phyloP scores from a whole-genome alignment of 2,113 vertebrate species.

The Limnothrissa miodon region DNA sequence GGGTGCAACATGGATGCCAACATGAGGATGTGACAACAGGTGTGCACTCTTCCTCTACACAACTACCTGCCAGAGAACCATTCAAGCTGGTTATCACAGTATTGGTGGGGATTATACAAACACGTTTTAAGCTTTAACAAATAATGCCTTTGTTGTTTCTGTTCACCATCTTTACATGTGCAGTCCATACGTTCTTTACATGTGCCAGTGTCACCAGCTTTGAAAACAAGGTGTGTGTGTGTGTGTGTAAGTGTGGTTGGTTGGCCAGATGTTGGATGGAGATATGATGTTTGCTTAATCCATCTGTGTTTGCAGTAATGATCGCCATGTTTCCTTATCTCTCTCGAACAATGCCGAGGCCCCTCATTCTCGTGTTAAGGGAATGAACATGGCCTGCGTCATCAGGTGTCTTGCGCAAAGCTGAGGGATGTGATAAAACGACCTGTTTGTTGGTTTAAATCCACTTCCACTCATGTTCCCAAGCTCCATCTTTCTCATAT shows the following conservation, averaged over 20 bases:
- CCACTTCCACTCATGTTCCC: neutral
- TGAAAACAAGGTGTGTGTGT: conserved; percentile 18
- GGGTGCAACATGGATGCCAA: too few species aligned
- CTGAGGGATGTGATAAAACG: neutral
- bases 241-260: neutral
- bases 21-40: neutral
- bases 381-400: neutral
- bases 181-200: neutral
- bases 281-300: conserved; percentile 17
- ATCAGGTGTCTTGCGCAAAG: neutral
- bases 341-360: neutral
- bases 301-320: neutral
- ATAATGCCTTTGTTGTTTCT: neutral
- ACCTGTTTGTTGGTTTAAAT: conserved; percentile 16
- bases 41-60: neutral
- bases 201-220: neutral
- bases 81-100: neutral
- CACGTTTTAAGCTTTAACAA: neutral
- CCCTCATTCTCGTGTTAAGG: neutral
- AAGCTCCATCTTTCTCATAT: neutral
- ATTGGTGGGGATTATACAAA: neutral
- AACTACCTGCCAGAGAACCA: neutral
- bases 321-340: neutral
- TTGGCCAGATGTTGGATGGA: neutral
- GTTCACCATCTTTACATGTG: neutral